Conservation (phyloP, 2,797 vertebrate species). For the Coranthus polyacanthus region DNA sequence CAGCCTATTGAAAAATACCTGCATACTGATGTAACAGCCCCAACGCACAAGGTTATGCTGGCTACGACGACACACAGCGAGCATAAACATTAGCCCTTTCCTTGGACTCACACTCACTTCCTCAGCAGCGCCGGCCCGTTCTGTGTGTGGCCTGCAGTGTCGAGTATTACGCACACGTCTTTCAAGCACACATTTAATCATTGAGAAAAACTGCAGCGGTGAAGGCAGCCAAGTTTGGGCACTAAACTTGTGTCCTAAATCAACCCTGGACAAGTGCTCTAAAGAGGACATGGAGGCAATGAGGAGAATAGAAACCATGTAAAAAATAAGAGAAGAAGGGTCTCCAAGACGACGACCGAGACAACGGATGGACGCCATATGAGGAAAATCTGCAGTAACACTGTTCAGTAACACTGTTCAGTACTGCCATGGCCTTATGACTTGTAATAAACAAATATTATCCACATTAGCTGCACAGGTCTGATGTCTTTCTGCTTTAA, state of each 20-base stretch:
- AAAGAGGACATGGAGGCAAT: neutral
- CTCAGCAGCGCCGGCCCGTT: conserved; percentile 31
- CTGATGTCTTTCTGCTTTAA: too few species aligned
- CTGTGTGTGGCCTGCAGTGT: conserved; percentile 54
- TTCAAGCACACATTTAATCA: conserved; percentile 59
- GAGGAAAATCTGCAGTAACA: too few species aligned
- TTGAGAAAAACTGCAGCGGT: conserved; percentile 10
- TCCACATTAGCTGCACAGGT: too few species aligned
- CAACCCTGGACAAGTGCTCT: conserved; percentile 25
- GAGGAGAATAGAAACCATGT: conserved; percentile 14
- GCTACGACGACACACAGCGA: conserved; percentile 28
- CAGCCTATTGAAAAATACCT: conserved; percentile 79
- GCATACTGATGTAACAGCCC: conserved; percentile 75
- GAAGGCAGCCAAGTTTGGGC: conserved; percentile 40
- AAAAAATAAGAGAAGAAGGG: conserved; percentile 15
- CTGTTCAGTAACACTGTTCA: too few species aligned
- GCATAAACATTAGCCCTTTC: conserved; percentile 43
- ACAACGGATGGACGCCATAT: conserved; percentile 13
- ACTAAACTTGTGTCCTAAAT: conserved; percentile 27
- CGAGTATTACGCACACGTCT: conserved; percentile 44
- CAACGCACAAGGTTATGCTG: conserved; percentile 21
- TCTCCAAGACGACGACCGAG: conserved; percentile 5
- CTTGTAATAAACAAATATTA: too few species aligned
- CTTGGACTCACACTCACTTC: conserved; percentile 35
- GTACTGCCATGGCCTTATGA: too few species aligned